A percentile compares a stretch with the other conserved stretches of the same genome.
Conservation (phyloP, 2,113 vertebrate genomes). For the Saccopteryx bilineata region DNA sequence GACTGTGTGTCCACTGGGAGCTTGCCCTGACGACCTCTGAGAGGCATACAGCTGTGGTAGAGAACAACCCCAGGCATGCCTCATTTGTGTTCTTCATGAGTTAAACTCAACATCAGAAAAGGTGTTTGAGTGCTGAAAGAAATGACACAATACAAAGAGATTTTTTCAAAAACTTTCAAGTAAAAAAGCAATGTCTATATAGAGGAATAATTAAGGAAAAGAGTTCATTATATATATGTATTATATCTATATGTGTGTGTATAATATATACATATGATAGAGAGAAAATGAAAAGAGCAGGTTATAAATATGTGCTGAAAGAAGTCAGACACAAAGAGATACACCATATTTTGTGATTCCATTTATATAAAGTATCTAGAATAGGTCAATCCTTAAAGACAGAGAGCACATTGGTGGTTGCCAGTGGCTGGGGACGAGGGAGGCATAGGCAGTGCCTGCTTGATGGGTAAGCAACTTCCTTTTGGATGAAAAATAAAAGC, state of each 20-base stretch:
- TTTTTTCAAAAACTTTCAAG: background rate
- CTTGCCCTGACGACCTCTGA: background rate
- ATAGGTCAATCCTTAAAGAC: background rate
- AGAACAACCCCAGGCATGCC: background rate
- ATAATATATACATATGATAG: background rate
- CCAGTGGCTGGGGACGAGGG: background rate
- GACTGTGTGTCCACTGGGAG: background rate
- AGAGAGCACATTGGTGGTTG: background rate
- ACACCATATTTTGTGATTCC: background rate
- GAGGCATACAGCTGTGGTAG: background rate
- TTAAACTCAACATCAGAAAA: background rate
- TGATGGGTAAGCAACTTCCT: background rate
- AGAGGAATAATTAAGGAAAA: background rate
- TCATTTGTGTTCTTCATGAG: background rate
- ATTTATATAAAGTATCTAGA: constrained; percentile 1
- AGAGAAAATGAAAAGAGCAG: background rate
- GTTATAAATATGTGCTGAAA: background rate
- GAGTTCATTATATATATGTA: background rate
- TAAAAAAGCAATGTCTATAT: background rate
- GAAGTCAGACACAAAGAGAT: background rate
- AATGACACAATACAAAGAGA: background rate
- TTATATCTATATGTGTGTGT: background rate
- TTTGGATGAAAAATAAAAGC: background rate
- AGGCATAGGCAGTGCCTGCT: background rate
- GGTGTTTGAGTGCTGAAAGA: background rate